Evolutionary conservation across 2,888 invertebrate genomes (phyloP), one percentile per base, ranked within the genome.

Genomic region (Notodonta ziczac): DNA sequence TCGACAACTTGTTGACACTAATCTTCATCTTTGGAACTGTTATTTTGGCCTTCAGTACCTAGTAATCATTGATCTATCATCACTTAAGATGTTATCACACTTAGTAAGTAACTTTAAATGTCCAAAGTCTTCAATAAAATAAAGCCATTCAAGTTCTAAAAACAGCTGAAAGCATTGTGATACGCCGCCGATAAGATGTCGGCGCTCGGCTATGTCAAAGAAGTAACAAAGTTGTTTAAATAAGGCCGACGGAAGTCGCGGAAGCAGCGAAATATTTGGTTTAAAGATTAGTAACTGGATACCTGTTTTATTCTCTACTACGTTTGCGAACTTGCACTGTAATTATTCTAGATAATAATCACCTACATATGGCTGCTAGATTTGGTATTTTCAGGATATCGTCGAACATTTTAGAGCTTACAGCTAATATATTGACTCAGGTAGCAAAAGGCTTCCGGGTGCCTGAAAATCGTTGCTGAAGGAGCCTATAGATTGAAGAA

Each of bases 221-320:
- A 50, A 50, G 46, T 46, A 50, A 50, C 50, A 16, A 50, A 50
- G 16, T 50, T 9, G 16, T 50, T 48, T n/a, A 14, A 32, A 16
- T 16, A 50, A 50, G 50, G 16, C n/a, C 50, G 50, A 16, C 50
- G 50, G 50, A 16, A 50, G 16, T 16, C 9, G 50, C 50, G 50
- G 50, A 50, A 50, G 16, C 50, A 50, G 50, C 50, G 50, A 9
- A 50, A 50, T 50, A 16, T 50, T 50, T 14, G 50, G 16, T 50
- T 16, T 50, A 50, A 50, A 50, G 7, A 16, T 50, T 50, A n/a
- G 13, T n/a, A 46, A 12, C 42, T 42, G 10, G 12, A 42, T 1
- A 9, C 2, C 42, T 42, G 42, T 42, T 42, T 42, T 9, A 42
- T 42, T 42, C 12, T 42, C 9, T 42, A 9, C 42, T 24, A 2